Evolutionary conservation across 2,113 vertebrate genomes (phyloP).

Genomic region (Chloropsis cyanopogon): DNA sequence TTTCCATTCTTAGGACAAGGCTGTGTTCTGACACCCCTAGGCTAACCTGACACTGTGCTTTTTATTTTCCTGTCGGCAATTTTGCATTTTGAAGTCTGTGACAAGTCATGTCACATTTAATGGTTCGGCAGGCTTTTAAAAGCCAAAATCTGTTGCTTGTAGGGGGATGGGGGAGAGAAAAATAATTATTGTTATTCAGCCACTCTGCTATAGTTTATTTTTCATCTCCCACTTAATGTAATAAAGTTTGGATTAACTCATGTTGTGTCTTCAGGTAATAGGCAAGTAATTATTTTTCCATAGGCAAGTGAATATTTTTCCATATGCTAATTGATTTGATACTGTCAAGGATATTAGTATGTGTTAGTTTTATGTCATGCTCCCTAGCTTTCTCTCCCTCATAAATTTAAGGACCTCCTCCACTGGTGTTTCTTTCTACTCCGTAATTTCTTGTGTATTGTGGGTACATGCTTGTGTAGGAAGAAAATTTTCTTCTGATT

Average conservation of each 20-base stretch:
- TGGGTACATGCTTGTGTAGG: not conserved
- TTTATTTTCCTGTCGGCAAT: not conserved
- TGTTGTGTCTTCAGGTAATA: conserved; percentile 74
- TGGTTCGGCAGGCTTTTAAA: not conserved
- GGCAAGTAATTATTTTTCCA: not conserved
- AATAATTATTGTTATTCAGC: not conserved
- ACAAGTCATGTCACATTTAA: not conserved
- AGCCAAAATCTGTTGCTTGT: not conserved
- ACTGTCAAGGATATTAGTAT: not conserved
- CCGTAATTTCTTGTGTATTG: not conserved
- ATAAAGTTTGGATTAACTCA: conserved; percentile 79
- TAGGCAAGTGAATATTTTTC: not conserved
- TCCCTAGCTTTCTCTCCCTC: not conserved
- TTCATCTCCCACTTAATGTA: conserved; percentile 64
- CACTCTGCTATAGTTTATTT: not conserved
- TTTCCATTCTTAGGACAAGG: not conserved
- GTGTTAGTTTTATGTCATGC: not conserved
- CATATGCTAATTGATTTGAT: not conserved
- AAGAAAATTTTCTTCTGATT: not conserved
- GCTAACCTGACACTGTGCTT: not conserved
- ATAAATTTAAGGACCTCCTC: not conserved
- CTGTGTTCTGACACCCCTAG: not conserved
- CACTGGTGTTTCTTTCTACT: not conserved
- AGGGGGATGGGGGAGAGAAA: not conserved
- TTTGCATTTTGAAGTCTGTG: not conserved